phyloP scores from a whole-genome alignment of 2,888 invertebrate species.

The Perizoma flavofasciatum region DNA sequence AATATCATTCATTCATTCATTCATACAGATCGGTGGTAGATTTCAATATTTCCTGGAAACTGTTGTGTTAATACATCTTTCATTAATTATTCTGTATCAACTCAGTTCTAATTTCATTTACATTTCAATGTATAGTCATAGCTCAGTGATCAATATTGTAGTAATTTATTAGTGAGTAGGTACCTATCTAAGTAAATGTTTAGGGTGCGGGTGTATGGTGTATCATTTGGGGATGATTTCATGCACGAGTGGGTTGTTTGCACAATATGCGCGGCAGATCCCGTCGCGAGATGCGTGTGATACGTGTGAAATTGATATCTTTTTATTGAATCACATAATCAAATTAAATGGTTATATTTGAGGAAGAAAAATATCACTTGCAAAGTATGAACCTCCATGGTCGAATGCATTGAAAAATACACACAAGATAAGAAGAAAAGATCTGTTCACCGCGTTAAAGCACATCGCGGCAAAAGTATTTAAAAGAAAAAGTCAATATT shows the following conservation, averaged over 20 bases:
- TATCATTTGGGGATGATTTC: slow-evolving; percentile 65
- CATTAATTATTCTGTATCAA: too few species aligned
- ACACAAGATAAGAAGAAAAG: too few species aligned
- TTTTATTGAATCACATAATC: slow-evolving; percentile 29
- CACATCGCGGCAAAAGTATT: too few species aligned
- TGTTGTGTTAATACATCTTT: too few species aligned
- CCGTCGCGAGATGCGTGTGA: slow-evolving; percentile 36
- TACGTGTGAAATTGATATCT: slow-evolving; percentile 35
- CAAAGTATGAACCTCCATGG: neutral
- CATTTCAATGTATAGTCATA: slow-evolving; percentile 18
- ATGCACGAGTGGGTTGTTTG: slow-evolving; percentile 65
- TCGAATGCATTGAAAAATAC: too few species aligned
- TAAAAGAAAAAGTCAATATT: too few species aligned
- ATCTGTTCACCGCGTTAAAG: too few species aligned
- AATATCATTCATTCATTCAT: too few species aligned
- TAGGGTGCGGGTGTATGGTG: slow-evolving; percentile 50
- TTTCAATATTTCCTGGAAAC: too few species aligned
- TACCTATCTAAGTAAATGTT: slow-evolving; percentile 26
- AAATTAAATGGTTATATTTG: slow-evolving; percentile 14
- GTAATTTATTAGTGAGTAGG: slow-evolving; percentile 26
- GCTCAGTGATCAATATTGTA: slow-evolving; percentile 24
- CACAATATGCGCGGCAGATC: slow-evolving; percentile 45
- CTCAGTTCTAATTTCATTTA: slow-evolving; percentile 12
- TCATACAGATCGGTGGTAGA: too few species aligned
- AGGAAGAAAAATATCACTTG: slow-evolving; percentile 3